Evolutionary conservation across 2,797 vertebrate species (phyloP).

Genomic region (Pempheris klunzingeri): DNA sequence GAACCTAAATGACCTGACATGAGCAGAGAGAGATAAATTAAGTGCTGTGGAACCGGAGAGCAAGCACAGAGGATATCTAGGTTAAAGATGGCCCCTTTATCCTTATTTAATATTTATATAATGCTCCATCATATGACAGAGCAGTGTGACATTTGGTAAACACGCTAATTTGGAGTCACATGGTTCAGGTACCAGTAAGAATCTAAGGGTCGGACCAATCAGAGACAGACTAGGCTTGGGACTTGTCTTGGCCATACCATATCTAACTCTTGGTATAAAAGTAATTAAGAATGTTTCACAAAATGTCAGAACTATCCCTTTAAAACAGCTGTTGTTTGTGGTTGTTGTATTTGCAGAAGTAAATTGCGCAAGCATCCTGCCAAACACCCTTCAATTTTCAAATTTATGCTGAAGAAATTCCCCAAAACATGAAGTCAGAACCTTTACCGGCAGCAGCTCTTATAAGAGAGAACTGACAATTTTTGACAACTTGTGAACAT

Average conservation of each 20-base stretch:
- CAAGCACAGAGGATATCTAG: constrained; percentile 14
- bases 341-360: constrained; percentile 10
- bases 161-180: background rate
- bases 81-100: constrained; percentile 22
- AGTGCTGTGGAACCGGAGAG: constrained; percentile 21
- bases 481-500: constrained; percentile 58
- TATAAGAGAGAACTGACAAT: constrained; percentile 21
- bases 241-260: no score
- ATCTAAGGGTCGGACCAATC: no score
- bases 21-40: constrained; percentile 65
- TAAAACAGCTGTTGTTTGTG: constrained; percentile 5
- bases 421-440: constrained; percentile 12
- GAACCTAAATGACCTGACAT: constrained; percentile 71
- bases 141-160: background rate
- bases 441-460: background rate
- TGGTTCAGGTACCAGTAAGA: no score
- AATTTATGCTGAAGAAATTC: constrained; percentile 11
- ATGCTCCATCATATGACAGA: background rate
- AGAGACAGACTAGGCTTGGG: no score
- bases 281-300: background rate
- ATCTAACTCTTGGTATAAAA: background rate
- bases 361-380: background rate
- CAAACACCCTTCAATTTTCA: background rate
- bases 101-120: constrained; percentile 21
- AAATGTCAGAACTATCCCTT: background rate